Evolutionary conservation across 2,888 invertebrate genomes (phyloP), one percentile per base, ranked within the genome.

Genomic region (Megalurothrips usitatus): DNA sequence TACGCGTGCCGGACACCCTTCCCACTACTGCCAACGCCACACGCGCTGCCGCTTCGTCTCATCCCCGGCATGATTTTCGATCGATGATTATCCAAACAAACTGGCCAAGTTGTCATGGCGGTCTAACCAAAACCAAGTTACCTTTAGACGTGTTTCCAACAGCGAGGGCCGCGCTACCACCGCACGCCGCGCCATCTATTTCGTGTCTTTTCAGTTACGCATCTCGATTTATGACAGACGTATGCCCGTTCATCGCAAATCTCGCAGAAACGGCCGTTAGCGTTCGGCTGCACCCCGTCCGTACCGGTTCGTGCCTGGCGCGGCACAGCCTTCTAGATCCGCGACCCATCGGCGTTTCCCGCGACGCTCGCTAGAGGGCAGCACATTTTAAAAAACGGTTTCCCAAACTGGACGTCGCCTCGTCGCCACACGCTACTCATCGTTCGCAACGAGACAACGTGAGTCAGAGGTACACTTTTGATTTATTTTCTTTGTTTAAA

Each of bases 31-130:
- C 68, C 26, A 26, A 12, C 68, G 10, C 12, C 8, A 6, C n/a
- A n/a, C 68, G 23, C 23, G 1, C 23, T 26, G 26, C 23, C 23
- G 10, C 9, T 26, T 1, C 9, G 26, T 75, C 1, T 12, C 23
- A 0, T 26, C 12, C 26, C 12, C 26, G 23, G 23, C 68, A 75
- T 26, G 23, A 23, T 10, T 12, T 9, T 11, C 68, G 68, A 75
- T 75, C 68, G 68, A 75, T 75, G 9, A 23, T 75, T 26, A 75
- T 26, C 68, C 26, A 75, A 75, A 75, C 68, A 75, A 75, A 26
- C 68, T 26, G 58, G 11, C 17, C 8, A 12, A 75, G 68, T 75
- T 75, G 68, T 26, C 26, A 75, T 23, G 68, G 68, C 58, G 58
- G 58, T 58, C 34, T 58, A n/a, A 17, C 19, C 19, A 58, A 3